These are phyloP conservation scores for Myotis brandtii DNA, from an alignment of 2,113 vertebrate species.

Conservation along the genomic window DNA sequence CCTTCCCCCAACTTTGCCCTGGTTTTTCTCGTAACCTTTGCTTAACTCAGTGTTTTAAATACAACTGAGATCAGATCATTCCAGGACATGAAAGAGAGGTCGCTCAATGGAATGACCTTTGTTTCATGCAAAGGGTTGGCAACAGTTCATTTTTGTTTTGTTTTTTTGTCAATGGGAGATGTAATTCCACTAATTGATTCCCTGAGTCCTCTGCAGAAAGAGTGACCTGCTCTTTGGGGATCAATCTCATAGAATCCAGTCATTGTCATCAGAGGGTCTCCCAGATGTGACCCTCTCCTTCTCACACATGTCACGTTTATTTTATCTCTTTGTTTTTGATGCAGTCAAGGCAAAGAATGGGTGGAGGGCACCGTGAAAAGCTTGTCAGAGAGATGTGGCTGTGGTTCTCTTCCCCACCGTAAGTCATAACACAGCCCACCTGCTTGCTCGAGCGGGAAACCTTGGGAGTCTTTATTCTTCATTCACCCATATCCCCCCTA, in stretches of 20 bases:
- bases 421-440: no score
- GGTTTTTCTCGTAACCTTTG: conserved; percentile 17
- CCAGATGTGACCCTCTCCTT: conserved; percentile 41
- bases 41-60: conserved; percentile 52
- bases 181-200: conserved; percentile 74
- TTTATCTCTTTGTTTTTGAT: conserved; percentile 36
- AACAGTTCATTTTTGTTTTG: conserved; percentile 39
- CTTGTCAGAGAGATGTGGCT: neutral
- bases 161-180: conserved; percentile 49
- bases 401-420: neutral
- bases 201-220: conserved; percentile 38
- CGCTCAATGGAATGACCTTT: conserved; percentile 44
- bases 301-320: neutral
- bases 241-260: conserved; percentile 52
- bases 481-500: neutral
- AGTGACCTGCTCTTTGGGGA: conserved; percentile 55
- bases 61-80: conserved; percentile 37
- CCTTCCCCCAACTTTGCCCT: conserved; percentile 6
- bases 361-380: neutral
- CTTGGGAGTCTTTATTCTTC: neutral
- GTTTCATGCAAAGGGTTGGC: conserved; percentile 50
- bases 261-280: conserved; percentile 40
- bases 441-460: neutral
- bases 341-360: neutral
- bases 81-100: conserved; percentile 21